Evolutionary conservation across 2,113 vertebrate species (phyloP).

Genomic region (Apistogramma diplotaenia): DNA sequence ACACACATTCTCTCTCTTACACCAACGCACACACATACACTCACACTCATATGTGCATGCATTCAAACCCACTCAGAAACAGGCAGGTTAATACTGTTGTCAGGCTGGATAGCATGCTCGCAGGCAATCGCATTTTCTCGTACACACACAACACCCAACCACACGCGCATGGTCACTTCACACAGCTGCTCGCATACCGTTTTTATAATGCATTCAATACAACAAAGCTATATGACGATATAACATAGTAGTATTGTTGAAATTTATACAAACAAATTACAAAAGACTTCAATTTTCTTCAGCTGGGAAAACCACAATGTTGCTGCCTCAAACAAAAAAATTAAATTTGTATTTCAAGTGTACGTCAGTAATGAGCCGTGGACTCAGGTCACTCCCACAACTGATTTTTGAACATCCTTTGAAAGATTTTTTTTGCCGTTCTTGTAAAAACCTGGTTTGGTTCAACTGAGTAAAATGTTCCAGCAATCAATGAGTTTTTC

Average conservation of each 20-base stretch:
- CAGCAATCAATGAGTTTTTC: neutral
- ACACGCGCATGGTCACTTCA: neutral
- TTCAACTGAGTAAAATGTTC: conserved; percentile 2
- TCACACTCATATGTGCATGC: conserved; percentile 53
- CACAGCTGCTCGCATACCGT: conserved; percentile 2
- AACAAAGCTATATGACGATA: neutral
- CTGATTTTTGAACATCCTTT: neutral
- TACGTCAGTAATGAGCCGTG: conserved; percentile 4
- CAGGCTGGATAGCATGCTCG: conserved; percentile 75
- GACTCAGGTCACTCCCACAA: conserved; percentile 74
- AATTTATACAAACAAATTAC: conserved; percentile 17
- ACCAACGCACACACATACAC: neutral
- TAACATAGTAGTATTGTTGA: neutral
- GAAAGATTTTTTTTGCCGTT: neutral
- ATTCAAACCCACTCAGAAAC: conserved; percentile 52
- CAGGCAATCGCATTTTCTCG: conserved; percentile 61
- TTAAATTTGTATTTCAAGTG: neutral
- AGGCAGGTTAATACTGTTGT: conserved; percentile 58
- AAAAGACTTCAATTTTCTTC: neutral
- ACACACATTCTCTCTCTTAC: conserved; percentile 38
- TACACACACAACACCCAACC: conserved; percentile 25
- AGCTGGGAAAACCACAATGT: conserved; percentile 11
- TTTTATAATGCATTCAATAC: conserved; percentile 7
- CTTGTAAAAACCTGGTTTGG: conserved; percentile 1
- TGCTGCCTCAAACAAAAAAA: conserved; percentile 25